Base-by-base conservation (phyloP, 2,797 vertebrate genomes). In the Argyrosomus regius region DNA sequence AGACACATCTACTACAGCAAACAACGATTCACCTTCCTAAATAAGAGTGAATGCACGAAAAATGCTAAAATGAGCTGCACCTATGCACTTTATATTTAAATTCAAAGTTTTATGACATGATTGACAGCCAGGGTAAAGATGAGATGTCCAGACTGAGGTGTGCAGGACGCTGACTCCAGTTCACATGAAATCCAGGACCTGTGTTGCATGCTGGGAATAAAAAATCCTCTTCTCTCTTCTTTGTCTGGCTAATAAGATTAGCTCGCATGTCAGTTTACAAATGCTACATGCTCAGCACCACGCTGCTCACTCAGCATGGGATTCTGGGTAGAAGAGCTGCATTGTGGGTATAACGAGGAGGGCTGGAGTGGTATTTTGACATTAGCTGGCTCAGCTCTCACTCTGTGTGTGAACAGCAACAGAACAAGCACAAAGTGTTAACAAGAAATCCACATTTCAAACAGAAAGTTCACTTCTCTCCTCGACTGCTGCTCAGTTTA, bases 241-340 rank as follows among this genome's bases (percentile, higher is more conserved):
- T 83, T 78, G 69, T 90, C 54, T 81, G 84, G 70, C 67, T 88
- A 71, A 90, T 83, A 78, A 50, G 78, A 88, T 83, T 66, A 84
- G 72, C 84, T 66, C 12, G 75, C 69, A 60, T 77, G 87, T 54
- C 61, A 68, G 28, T 83, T 83, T 78, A 70, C 63, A 74, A 79
- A 60, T 63, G 63, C 64, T 70, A 39, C 8, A 7, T 41, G 3
- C 74, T 62, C 75, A 53, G 66, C 71, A 10, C 26, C 28, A 17
- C 6, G 41, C 65, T 61, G 56, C 78, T 59, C 72, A 12, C 71
- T 0, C 74, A 65, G 78, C 77, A 39, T 18, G 66, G 83, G 26
- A 70, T 75, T 78, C 39, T 80, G 88, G 78, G 83, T 61, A 35
- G 54, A 5, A 31, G 66, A 58, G 17, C 4, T 70, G 81, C 73